Base-by-base conservation (phyloP, 92 coral and sea anemone species). In the Porites rus region DNA sequence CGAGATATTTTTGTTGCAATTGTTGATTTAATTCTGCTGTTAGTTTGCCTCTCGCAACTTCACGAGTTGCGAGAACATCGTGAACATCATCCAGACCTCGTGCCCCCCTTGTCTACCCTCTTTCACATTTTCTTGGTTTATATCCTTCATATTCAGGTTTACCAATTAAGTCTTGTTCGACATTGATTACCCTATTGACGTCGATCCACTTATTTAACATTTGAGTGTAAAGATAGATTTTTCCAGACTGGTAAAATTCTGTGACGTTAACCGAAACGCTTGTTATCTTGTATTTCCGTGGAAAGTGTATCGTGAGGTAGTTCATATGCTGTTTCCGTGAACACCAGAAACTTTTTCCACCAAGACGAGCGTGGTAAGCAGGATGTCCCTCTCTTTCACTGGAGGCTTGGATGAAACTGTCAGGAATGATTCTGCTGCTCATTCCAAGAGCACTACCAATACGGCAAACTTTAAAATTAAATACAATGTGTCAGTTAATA, bases 391-490 rank as follows among this genome's bases (percentile, higher is more conserved):
- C 22, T 28, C 0, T 82, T 8, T 46, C 13, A 81, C 70, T 71
- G 51, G 79, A 82, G 14, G 72, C 71, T 38, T 2, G 43, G 60
- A 82, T 43, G 62, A 70, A 13, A 8, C 1, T 2, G 20, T 61
- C 51, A 3, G 76, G 76, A 8, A 80, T 81, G 3, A 11, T 1
- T 69, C 76, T 62, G 25, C n/a, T 70, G 21, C 25, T 31, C 85
- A 80, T 80, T 70, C 85, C 85, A 8, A 80, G 85, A 52, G 85
- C 66, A 21, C 9, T 17, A 17, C 85, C 85, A 7, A 11, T 14
- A 9, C 19, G 53, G 19, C 87, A 83, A 73, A 17, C 87, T 83
- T 72, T 31, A 25, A 58, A 4, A 43, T 59, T 9, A 16, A 19
- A 69, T 20, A 7, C 38, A 63, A 78, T 43, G 43, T 8, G 9